phyloP scores from a whole-genome alignment of 2,113 vertebrate species.

The Steatornis caripensis region DNA sequence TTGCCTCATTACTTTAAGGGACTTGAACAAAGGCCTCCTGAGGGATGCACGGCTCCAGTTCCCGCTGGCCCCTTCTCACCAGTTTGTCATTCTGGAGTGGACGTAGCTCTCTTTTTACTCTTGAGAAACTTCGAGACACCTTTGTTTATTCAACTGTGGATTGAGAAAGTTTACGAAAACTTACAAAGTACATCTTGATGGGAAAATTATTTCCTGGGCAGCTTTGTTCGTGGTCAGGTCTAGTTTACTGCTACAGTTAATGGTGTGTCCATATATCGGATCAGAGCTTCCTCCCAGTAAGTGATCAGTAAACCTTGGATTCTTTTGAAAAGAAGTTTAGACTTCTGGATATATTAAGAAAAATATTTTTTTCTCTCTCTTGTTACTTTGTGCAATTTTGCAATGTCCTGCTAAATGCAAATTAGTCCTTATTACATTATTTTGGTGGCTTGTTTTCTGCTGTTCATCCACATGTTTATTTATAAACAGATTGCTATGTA shows the following conservation, averaged over 20 bases:
- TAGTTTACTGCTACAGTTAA: not conserved
- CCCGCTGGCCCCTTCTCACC: not conserved
- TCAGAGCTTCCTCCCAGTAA: not conserved
- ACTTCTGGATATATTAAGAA: not conserved
- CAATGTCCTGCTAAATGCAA: constrained; percentile 27
- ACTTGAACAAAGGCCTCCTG: not conserved
- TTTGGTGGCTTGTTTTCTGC: constrained; percentile 33
- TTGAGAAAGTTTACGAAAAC: not conserved
- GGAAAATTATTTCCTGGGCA: not conserved
- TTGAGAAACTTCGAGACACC: not conserved
- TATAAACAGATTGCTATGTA: constrained; percentile 45
- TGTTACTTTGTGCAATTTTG: not conserved
- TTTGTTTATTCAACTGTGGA: not conserved
- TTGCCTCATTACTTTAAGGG: not conserved
- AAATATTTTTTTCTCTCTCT: not conserved
- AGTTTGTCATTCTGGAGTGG: not conserved
- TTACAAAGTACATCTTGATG: not conserved
- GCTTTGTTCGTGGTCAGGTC: not conserved
- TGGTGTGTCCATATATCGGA: not conserved
- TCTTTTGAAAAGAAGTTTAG: not conserved
- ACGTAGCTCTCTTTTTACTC: accelerated
- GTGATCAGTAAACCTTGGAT: not conserved
- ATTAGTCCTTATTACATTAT: constrained; percentile 34
- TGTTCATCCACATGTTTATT: constrained; percentile 34
- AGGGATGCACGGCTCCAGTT: not conserved